Evolutionary conservation across 2,888 invertebrate genomes (phyloP).

Genomic region (Octonoba sinensis): DNA sequence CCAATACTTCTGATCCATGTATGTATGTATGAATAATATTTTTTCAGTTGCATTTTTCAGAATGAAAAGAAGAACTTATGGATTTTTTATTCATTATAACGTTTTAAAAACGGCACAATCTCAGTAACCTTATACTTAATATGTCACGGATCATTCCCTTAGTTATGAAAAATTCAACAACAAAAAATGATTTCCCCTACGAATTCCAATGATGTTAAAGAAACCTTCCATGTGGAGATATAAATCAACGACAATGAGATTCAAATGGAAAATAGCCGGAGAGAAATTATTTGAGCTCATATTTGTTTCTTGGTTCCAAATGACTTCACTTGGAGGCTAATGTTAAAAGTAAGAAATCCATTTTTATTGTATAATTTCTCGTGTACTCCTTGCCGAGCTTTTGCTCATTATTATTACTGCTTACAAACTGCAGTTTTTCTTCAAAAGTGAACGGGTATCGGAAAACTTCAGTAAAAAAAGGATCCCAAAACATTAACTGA

Average conservation of each 20-base stretch:
- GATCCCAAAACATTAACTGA: conserved; percentile 46
- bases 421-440: no score
- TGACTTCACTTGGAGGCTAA: conserved; percentile 44
- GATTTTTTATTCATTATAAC: conserved; percentile 58
- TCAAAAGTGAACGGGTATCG: conserved; percentile 17
- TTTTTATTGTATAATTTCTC: conserved; percentile 58
- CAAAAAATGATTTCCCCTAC: background rate
- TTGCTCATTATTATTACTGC: conserved; percentile 33
- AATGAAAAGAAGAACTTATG: conserved; percentile 39
- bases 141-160: conserved; percentile 55
- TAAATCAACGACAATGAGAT: conserved; percentile 58
- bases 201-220: conserved; percentile 24
- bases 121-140: conserved; percentile 25
- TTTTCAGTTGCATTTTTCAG: no score
- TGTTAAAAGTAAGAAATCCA: conserved; percentile 55
- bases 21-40: no score
- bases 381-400: conserved; percentile 8
- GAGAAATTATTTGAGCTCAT: conserved; percentile 53
- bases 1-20: no score
- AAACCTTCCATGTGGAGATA: conserved; percentile 11
- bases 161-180: conserved; percentile 58
- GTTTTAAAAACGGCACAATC: conserved; percentile 17
- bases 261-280: conserved; percentile 18
- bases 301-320: conserved; percentile 59
- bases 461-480: conserved; percentile 33